A percentile compares a stretch with the other conserved stretches of the same genome.
phyloP scores from a whole-genome alignment of 2,888 invertebrate genomes.

The Prosopocoilus inquinatus region DNA sequence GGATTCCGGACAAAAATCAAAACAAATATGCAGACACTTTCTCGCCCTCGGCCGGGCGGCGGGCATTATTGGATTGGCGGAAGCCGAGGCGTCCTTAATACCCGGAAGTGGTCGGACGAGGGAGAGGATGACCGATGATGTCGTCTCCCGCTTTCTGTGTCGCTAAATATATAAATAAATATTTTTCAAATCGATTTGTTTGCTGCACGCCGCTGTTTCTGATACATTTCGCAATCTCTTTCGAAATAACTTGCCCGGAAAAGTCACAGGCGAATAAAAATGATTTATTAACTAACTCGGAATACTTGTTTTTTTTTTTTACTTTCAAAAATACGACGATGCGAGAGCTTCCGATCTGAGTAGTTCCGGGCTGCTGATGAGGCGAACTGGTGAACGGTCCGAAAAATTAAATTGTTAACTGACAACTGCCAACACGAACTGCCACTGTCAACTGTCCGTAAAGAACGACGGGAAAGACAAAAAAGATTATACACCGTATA shows the following conservation, averaged over 20 bases:
- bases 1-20: slow-evolving; percentile 44
- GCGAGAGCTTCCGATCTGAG: too few relatives aligned
- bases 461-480: too few relatives aligned
- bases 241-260: slow-evolving; percentile 22
- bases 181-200: slow-evolving; percentile 35
- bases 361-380: too few relatives aligned
- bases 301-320: too few relatives aligned
- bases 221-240: slow-evolving; percentile 24
- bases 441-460: too few relatives aligned
- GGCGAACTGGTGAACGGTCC: too few relatives aligned
- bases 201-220: slow-evolving; percentile 16
- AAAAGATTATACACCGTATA: too few relatives aligned
- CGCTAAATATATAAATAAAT: slow-evolving; percentile 40
- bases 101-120: slow-evolving; percentile 37
- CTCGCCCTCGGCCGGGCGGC: slow-evolving; percentile 33
- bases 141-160: slow-evolving; percentile 32
- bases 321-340: too few relatives aligned
- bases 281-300: too few relatives aligned
- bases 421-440: too few relatives aligned
- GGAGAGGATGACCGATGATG: slow-evolving; percentile 43
- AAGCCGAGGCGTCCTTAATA: slow-evolving; percentile 38
- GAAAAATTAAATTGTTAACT: too few relatives aligned
- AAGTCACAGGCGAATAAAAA: neutral
- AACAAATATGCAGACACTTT: slow-evolving; percentile 50
- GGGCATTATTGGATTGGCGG: slow-evolving; percentile 44